Evolutionary conservation across 1,140 invertebrate species (phyloP).

Genomic region (Trichonephila inaurata): DNA sequence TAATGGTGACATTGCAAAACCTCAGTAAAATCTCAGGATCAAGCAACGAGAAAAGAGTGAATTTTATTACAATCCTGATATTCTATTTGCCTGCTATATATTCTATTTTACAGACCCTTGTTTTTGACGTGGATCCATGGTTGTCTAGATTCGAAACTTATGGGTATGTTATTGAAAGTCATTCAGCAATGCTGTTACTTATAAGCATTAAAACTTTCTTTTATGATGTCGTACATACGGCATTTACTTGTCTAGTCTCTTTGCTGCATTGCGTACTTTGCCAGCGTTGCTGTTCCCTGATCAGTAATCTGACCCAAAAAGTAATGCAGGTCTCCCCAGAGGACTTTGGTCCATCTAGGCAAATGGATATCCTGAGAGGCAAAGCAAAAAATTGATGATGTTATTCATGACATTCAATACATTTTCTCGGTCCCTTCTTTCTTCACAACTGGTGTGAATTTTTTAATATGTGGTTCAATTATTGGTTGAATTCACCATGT

Average conservation of each 20-base stretch:
- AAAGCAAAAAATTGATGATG: background rate
- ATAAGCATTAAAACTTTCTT: background rate
- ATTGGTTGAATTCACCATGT: background rate
- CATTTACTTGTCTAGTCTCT: background rate
- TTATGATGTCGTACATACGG: background rate
- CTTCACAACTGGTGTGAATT: background rate
- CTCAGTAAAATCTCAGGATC: background rate
- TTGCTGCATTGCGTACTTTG: background rate
- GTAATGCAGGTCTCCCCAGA: background rate
- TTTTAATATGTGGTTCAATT: background rate
- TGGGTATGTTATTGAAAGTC: background rate
- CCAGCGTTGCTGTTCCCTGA: background rate
- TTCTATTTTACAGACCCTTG: background rate
- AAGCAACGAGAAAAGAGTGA: background rate
- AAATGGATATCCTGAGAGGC: background rate
- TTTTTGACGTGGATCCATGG: no score
- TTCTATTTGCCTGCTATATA: background rate
- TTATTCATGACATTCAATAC: background rate
- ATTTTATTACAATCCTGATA: background rate
- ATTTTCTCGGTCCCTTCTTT: background rate
- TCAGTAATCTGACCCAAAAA: background rate
- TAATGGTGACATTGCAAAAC: background rate
- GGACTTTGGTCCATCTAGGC: background rate
- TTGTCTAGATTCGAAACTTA: background rate
- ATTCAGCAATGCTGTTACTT: background rate